These are phyloP conservation scores for Anomalospiza imberbis DNA, from an alignment of 2,797 vertebrate species.

Conservation along the genomic window DNA sequence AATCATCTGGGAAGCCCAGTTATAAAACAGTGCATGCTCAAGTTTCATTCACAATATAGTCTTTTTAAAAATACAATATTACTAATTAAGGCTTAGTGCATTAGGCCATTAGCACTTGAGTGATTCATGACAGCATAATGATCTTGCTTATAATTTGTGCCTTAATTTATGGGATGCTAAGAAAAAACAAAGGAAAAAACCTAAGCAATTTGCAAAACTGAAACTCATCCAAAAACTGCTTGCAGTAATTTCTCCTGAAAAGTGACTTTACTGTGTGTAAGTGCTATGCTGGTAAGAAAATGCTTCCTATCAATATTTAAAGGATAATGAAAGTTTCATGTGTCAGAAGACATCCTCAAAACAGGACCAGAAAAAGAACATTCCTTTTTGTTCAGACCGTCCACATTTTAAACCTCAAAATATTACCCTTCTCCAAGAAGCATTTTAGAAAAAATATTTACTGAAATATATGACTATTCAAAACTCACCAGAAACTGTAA, in stretches of 20 bases:
- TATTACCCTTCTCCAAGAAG: background rate
- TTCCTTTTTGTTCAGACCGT: background rate
- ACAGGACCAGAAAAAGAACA: conserved; percentile 11
- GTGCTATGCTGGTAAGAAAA: conserved; percentile 68
- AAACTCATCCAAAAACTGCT: conserved; percentile 56
- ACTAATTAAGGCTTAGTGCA: conserved; percentile 65
- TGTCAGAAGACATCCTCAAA: conserved; percentile 49
- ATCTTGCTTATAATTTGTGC: conserved; percentile 37
- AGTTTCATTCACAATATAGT: conserved; percentile 54
- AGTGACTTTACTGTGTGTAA: conserved; percentile 58
- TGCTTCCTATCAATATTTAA: conserved; percentile 68
- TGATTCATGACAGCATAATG: conserved; percentile 34
- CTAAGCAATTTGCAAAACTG: conserved; percentile 53
- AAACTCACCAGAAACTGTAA: background rate
- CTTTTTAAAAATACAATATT: conserved; percentile 56
- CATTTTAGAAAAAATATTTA: background rate
- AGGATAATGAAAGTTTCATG: conserved; percentile 64
- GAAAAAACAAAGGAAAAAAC: background rate
- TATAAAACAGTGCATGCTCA: conserved; percentile 41
- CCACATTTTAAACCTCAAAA: background rate
- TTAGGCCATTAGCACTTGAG: conserved; percentile 55
- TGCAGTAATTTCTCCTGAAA: conserved; percentile 59
- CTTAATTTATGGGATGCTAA: conserved; percentile 44
- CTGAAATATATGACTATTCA: background rate
- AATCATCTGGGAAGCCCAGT: conserved; percentile 61